These are phyloP conservation scores for Dinocampus coccinellae DNA, from an alignment of 2,888 invertebrate species.

Conservation along the genomic window DNA sequence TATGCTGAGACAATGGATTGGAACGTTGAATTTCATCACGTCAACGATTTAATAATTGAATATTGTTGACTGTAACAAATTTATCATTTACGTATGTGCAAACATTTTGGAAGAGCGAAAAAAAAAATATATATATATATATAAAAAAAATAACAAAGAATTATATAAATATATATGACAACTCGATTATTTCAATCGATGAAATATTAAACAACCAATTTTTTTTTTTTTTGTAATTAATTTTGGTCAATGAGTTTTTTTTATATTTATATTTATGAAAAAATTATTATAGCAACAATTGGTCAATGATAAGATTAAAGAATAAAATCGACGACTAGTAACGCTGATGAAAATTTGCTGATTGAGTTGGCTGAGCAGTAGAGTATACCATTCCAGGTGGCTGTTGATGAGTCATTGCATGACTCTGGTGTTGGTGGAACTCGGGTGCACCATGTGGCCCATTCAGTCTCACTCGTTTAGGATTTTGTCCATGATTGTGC, in stretches of 20 bases:
- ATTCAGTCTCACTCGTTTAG: slow-evolving; percentile 77
- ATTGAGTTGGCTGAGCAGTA: slow-evolving; percentile 66
- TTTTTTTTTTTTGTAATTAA: not conserved
- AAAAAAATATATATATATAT: not conserved
- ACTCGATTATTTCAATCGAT: not conserved
- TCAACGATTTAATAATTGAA: not conserved
- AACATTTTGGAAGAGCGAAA: not conserved
- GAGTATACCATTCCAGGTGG: slow-evolving; percentile 67
- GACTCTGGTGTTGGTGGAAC: slow-evolving; percentile 67
- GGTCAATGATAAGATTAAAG: not conserved
- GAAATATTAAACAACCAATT: not conserved
- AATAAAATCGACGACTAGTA: slow-evolving; percentile 47
- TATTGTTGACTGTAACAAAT: not conserved
- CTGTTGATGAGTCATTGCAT: slow-evolving; percentile 67
- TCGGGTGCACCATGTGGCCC: slow-evolving; percentile 72
- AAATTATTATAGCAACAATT: slow-evolving; percentile 3
- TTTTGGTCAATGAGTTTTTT: not conserved
- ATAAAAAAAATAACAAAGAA: not conserved
- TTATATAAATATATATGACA: too few species aligned
- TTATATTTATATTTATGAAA: slow-evolving; percentile 8
- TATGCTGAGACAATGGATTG: not conserved
- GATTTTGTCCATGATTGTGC: slow-evolving; percentile 73
- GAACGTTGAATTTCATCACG: not conserved
- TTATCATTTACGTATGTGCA: not conserved
- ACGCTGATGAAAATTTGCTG: slow-evolving; percentile 67